phyloP scores from a whole-genome alignment of 2,113 vertebrate genomes.

The Neolamprologus brichardi region DNA sequence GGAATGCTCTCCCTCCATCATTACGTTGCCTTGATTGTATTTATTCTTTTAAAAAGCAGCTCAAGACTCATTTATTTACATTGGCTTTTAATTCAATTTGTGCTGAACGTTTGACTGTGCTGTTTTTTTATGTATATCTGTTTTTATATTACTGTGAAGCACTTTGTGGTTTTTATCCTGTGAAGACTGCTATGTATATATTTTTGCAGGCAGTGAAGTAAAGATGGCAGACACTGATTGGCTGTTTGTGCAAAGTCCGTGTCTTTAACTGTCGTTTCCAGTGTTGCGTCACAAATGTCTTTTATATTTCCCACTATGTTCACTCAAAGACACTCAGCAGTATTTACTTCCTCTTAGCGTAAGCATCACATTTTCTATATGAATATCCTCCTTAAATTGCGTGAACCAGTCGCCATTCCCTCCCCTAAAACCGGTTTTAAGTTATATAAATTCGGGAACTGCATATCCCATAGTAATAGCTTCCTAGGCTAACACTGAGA shows the following conservation, averaged over 20 bases:
- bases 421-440: accelerated
- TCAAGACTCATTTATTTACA: not conserved
- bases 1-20: not conserved
- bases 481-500: accelerated
- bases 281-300: not conserved
- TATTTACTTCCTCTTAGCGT: not conserved
- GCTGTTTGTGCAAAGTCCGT: not conserved
- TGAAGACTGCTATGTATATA: not conserved
- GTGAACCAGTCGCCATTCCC: accelerated
- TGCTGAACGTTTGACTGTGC: not conserved
- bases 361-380: not conserved
- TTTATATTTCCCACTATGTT: not conserved
- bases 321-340: not conserved
- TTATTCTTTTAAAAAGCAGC: not conserved
- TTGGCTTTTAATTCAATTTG: not conserved
- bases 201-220: not conserved
- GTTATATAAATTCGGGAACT: accelerated
- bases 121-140: not conserved
- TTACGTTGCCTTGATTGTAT: not conserved
- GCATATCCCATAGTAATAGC: not conserved
- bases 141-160: not conserved
- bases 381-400: not conserved
- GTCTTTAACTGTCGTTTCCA: not conserved
- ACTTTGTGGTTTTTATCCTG: not conserved
- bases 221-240: not conserved